Evolutionary conservation across 2,888 invertebrate species (phyloP), one percentile per base, ranked within the genome.

Genomic region (Dynastes maya): DNA sequence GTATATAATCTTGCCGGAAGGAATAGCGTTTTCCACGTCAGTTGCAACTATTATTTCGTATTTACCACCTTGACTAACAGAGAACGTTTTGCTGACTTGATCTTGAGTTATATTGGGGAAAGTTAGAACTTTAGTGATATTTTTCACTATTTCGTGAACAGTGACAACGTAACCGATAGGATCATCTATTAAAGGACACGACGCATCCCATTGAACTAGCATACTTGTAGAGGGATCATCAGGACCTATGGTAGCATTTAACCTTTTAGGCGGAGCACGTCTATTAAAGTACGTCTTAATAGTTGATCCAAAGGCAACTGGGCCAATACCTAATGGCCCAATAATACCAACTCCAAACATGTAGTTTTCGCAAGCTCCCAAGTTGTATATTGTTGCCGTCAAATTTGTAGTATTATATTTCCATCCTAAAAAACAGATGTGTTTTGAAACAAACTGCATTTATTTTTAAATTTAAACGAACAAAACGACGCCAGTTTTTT

Each of bases 321-420:
- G 95, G 5, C 94, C 94, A n/a, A 90, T 87, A 0, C 95, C 95
- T 45, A 90, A 86, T 0, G 94, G 93, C 0, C 91, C 91, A 11
- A 93, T 86, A 1, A 94, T 87, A 0, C 94, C 94, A 3, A 95
- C 93, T 3, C 92, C 91, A 86, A 96, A 93, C 76, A 93, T 87
- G 86, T 96, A 96, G 0, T 90, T 91, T 85, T 95, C 94, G 83
- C 96, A 97, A 0, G 95, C 92, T 81, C 93, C 91, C 81, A 96
- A 86, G 63, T 92, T 90, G 3, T 90, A 89, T 9, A 96, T 89
- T 0, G 91, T 88, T 2, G 91, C 89, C 9, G 91, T 90, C 1
- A 91, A 89, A 75, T 91, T 90, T 8, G 88, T 87, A 0, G 93
- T 93, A 1, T 87, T 85, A 0, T 89, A 71, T 80, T 89, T 89